Percentiles rank a stretch among this genome's conserved stretches.
These are phyloP conservation scores for Alectura lathami DNA, from an alignment of 2,113 vertebrate genomes.

Conservation along the genomic window DNA sequence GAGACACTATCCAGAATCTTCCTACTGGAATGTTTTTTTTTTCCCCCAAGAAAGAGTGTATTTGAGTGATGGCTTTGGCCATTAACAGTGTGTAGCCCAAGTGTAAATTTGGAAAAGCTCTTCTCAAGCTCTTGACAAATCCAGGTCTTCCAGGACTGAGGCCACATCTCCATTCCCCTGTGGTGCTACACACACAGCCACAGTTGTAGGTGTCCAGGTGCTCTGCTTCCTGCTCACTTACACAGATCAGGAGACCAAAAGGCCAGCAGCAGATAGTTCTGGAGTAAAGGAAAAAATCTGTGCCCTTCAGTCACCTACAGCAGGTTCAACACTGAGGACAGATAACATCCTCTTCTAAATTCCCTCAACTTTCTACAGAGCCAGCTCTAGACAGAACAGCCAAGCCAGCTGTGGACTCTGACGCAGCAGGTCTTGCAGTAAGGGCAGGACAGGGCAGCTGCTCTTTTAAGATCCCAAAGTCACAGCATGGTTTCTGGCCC, in stretches of 20 bases:
- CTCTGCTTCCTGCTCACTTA: not conserved
- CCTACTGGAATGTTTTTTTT: not conserved
- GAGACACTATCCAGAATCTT: not conserved
- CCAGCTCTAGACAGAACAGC: not conserved
- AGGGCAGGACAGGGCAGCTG: not conserved
- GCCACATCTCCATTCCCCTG: constrained; percentile 5
- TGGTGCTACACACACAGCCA: constrained; percentile 4
- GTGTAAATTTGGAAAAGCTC: not conserved
- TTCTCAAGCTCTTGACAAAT: constrained; percentile 48
- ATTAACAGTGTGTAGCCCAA: not conserved
- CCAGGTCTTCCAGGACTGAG: constrained; percentile 59
- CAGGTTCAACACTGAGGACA: not conserved
- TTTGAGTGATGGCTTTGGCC: not conserved
- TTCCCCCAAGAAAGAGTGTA: not conserved
- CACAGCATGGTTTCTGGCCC: not conserved
- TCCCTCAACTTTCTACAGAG: not conserved
- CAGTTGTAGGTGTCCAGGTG: not conserved
- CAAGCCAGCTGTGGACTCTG: not conserved
- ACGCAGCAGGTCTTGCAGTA: not conserved
- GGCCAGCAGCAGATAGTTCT: not conserved
- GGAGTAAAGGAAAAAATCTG: not conserved
- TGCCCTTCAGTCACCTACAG: not conserved
- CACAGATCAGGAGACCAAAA: not conserved
- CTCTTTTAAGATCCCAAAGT: not conserved
- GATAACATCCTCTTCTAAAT: not conserved